phyloP scores from a whole-genome alignment of 2,113 vertebrate species.

The Oenanthe oenanthe region DNA sequence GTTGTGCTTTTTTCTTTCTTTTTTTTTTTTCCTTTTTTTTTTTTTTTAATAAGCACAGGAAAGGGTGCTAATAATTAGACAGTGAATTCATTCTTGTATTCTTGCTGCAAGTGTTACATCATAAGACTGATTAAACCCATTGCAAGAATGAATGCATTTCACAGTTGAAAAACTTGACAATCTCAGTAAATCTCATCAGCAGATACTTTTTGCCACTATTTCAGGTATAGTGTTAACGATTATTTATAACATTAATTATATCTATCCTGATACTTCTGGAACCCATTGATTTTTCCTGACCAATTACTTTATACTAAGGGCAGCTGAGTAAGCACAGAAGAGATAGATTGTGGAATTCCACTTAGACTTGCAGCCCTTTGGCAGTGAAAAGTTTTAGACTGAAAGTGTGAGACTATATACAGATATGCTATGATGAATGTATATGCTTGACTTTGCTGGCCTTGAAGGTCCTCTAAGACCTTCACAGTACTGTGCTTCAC shows the following conservation, averaged over 20 bases:
- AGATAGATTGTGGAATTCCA: background rate
- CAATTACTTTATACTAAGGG: background rate
- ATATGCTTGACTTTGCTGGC: background rate
- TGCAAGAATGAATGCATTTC: background rate
- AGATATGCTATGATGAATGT: background rate
- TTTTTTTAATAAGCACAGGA: background rate
- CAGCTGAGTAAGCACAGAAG: background rate
- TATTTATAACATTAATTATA: background rate
- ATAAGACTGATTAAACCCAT: background rate
- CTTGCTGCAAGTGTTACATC: background rate
- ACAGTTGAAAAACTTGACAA: background rate
- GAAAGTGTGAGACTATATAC: background rate
- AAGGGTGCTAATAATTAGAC: background rate
- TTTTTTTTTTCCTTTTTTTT: background rate
- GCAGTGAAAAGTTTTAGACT: background rate
- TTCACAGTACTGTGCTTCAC: background rate
- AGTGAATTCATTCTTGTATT: background rate
- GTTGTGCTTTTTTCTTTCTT: background rate
- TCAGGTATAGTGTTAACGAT: background rate
- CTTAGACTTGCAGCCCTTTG: background rate
- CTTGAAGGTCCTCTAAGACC: slow-evolving; percentile 17
- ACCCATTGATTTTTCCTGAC: background rate
- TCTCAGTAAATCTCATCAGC: background rate
- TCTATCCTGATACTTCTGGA: background rate
- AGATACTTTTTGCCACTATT: background rate